phyloP scores from a whole-genome alignment of 2,888 invertebrate species.

The Melinopterus prodromus region DNA sequence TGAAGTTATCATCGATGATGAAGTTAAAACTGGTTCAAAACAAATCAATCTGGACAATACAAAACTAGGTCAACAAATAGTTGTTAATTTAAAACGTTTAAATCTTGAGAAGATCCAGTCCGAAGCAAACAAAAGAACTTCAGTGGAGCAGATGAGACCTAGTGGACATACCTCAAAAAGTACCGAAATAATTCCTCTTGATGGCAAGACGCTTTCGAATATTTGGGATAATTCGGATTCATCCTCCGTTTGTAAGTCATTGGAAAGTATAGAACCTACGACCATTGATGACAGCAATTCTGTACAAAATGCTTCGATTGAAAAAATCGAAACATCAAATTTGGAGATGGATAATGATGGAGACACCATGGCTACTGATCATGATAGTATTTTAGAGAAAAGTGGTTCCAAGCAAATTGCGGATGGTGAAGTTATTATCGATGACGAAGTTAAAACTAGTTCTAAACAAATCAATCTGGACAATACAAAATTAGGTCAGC shows the following conservation, averaged over 20 bases:
- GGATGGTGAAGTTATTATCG: no score
- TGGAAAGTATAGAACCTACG: neutral
- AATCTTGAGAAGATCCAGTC: neutral
- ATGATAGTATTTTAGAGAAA: neutral
- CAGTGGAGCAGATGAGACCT: neutral
- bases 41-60: neutral
- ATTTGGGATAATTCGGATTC: neutral
- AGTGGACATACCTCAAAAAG: neutral
- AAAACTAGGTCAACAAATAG: neutral
- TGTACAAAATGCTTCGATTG: neutral
- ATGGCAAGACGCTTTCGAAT: no score
- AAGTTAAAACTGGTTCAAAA: neutral
- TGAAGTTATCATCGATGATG: no score
- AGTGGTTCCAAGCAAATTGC: neutral
- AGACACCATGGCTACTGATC: neutral
- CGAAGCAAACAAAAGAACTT: neutral
- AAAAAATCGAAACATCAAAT: no score
- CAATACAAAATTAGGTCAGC: neutral
- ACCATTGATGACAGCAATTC: neutral
- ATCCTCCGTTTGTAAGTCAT: neutral
- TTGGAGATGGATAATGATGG: neutral
- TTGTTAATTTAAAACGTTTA: neutral
- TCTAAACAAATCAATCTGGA: neutral
- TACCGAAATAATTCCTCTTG: no score
- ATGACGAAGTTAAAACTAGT: no score